phyloP scores from a whole-genome alignment of 2,888 invertebrate genomes.

The Phyllotreta striolata region DNA sequence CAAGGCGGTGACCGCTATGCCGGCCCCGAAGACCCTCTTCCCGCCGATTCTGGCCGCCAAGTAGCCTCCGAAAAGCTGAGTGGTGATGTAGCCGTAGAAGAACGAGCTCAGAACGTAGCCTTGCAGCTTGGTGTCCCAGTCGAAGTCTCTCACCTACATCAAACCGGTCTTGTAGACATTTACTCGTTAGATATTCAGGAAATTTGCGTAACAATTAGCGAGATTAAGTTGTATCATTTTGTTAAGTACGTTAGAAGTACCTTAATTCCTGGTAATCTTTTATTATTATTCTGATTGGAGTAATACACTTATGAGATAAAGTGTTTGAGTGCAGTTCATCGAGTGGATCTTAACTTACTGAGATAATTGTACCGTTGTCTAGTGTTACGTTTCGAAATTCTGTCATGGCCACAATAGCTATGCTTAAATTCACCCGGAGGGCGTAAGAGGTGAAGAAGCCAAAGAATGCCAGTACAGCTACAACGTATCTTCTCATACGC shows the following conservation, averaged over 20 bases:
- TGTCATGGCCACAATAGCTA: conserved; percentile 94
- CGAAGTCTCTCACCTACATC: conserved; percentile 74
- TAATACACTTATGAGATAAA: background rate
- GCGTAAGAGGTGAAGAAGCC: conserved; percentile 88
- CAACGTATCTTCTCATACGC: conserved; percentile 76
- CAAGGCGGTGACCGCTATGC: conserved; percentile 79
- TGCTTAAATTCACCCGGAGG: conserved; percentile 86
- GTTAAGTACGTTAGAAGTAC: background rate
- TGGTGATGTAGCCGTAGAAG: conserved; percentile 88
- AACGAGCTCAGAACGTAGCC: conserved; percentile 85
- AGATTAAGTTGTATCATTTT: background rate
- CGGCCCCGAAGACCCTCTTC: conserved; percentile 80
- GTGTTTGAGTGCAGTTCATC: background rate
- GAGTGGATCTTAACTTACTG: conserved; percentile 60
- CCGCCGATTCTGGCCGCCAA: conserved; percentile 86
- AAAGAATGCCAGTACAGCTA: conserved; percentile 80
- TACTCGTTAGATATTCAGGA: background rate
- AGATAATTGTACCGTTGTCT: conserved; percentile 69
- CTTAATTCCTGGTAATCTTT: background rate
- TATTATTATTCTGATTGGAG: background rate
- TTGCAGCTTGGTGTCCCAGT: conserved; percentile 80
- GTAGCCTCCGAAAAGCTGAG: conserved; percentile 85
- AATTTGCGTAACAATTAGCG: no score
- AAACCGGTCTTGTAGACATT: background rate
- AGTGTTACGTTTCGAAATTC: conserved; percentile 69